Base-by-base conservation (phyloP, 2,888 invertebrate species). In the Oscheius sp. region DNA sequence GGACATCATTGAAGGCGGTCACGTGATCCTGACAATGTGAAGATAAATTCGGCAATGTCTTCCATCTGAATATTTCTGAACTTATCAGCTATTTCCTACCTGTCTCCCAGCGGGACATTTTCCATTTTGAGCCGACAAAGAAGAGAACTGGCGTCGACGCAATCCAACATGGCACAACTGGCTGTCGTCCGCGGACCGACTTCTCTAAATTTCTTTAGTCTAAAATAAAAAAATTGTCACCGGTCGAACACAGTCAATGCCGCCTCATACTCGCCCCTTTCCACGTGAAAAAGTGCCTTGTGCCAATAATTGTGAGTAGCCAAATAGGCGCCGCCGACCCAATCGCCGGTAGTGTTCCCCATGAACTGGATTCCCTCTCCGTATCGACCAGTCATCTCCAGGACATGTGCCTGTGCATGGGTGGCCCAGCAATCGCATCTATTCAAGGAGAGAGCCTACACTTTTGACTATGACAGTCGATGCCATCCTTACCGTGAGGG, bases 291-390 rank as follows among this genome's bases (percentile, higher is more conserved):
- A 9, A 91, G 84, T 1, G 90, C 89, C 87, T 88, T 89, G 83
- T 91, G 91, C 91, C 91, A 91, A 83, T 89, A 90, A 79, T 91
- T 91, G 81, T 91, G 91, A 75, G 90, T 89, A 61, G 91, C 79
- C 78, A 90, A 84, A 68, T 79, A 77, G 45, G 88, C 89, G 79
- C 90, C 90, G 9, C 83, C 90, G 84, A 84, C 85, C 91, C 91
- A 91, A 77, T 90, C 87, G 2, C 86, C 81, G 49, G 87, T 87
- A 5, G 90, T 90, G 13, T 82, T 83, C 52, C 84, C 84, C 84
- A 91, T 83, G 77, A 90, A 90, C 49, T 86, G 74, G 41, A 89
- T 86, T 13, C 91, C 91, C 59, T 90, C 89, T 18, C 88, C 78
- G 63, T 85, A 85, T 52, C 88, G 73, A 0, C 89, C 89, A 29